Percentiles rank a stretch among this genome's conserved stretches.
These are phyloP conservation scores for Cochlearius cochlearius DNA, from an alignment of 2,113 vertebrate species.

Conservation along the genomic window DNA sequence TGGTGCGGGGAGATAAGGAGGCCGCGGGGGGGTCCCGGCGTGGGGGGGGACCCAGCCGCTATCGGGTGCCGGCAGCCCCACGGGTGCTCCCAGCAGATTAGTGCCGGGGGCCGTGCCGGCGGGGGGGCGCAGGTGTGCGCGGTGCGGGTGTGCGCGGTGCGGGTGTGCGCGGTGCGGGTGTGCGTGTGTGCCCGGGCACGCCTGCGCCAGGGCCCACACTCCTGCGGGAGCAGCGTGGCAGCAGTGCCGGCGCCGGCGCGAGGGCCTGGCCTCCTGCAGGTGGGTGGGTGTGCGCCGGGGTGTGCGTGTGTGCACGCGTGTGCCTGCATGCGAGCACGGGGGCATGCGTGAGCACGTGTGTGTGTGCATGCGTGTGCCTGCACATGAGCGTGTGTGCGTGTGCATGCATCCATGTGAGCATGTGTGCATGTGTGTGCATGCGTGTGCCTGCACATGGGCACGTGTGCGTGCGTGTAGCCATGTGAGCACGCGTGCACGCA, in stretches of 20 bases:
- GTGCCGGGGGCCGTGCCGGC: fast-evolving
- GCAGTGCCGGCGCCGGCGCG: fast-evolving
- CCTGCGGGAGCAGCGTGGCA: fast-evolving
- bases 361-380: fast-evolving
- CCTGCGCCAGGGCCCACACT: neutral
- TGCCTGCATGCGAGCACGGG: no score
- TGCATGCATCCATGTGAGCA: neutral
- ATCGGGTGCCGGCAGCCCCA: fast-evolving
- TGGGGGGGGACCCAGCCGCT: fast-evolving
- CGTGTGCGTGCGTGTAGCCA: no score
- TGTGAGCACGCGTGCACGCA: fast-evolving
- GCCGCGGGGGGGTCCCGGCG: fast-evolving
- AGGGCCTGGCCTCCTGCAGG: neutral
- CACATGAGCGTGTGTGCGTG: no score
- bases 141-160: fast-evolving
- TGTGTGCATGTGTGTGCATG: neutral
- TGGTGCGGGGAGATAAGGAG: neutral
- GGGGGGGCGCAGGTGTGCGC: no score
- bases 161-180: neutral
- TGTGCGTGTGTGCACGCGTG: neutral
- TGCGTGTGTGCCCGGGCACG: neutral
- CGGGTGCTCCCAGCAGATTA: neutral
- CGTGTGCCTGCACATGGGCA: no score
- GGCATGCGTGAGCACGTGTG: neutral
- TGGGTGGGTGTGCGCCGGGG: neutral